Evolutionary conservation across 2,888 invertebrate species (phyloP), one percentile per base, ranked within the genome.

Genomic region (Drosophila austrosaltans): DNA sequence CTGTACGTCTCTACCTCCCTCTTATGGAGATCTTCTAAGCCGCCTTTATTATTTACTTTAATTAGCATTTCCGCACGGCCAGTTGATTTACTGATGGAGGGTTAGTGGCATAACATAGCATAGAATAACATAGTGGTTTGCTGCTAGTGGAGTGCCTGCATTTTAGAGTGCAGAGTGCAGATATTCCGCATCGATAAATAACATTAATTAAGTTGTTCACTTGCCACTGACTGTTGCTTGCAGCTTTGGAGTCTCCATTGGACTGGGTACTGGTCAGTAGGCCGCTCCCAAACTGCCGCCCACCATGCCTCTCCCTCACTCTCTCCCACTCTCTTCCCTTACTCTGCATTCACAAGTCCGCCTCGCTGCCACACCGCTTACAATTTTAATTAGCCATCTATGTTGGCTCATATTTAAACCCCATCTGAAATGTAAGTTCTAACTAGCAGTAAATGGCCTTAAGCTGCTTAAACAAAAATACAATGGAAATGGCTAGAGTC

Each of bases 161-260:
- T 53, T 48, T 32, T 25, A 44, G 53, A 28, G 56, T 39, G 39
- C 56, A 42, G 20, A 66, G 66, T 42, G 67, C 67, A 78, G 74
- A 81, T 82, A 86, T 88, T 87, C 72, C 81, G 77, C 87, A 87
- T 87, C 87, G 89, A 84, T 84, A 84, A 89, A 84, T 84, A 81
- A 78, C 84, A 84, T 83, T 83, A 84, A 84, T 84, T 89, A 87
- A 84, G 89, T 83, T 89, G 83, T 76, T 76, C 67, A 72, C 39
- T 59, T 61, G 75, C 61, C 80, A 72, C 77, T 69, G 68, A 12
- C 48, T 48, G 12, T 39, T 58, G 58, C 36, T 39, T 36, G 57
- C 57, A 36, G 39, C 39, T 22, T 44, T 48, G 25, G 10, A 48
- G 48, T 5, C 36, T 48, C 48, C 22, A 48, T 20, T 5, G 6